phyloP scores from a whole-genome alignment of 2,113 vertebrate genomes.

The Oophaga pumilio region DNA sequence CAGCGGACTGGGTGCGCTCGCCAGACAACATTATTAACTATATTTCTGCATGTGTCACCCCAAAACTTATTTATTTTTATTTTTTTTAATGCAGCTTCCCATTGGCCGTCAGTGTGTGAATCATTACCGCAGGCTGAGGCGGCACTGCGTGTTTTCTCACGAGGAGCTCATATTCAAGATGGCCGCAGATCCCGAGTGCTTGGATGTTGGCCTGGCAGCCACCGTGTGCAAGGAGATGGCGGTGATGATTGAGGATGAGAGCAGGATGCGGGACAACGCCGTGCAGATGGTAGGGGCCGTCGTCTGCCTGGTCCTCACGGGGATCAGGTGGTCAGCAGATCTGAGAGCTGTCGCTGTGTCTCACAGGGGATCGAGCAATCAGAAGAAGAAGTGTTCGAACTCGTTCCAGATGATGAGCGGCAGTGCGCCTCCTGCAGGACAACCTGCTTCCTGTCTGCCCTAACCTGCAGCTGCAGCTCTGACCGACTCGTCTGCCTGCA shows the following conservation, averaged over 20 bases:
- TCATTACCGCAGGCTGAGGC: constrained; percentile 89
- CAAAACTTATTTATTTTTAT: no score
- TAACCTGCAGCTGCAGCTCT: constrained; percentile 91
- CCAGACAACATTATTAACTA: no score
- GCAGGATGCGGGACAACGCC: constrained; percentile 80
- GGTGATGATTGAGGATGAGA: constrained; percentile 90
- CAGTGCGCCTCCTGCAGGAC: constrained; percentile 95
- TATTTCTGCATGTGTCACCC: no score
- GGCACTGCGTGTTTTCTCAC: constrained; percentile 96
- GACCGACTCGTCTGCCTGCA: constrained; percentile 92
- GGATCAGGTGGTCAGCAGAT: background rate
- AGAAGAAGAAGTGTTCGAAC: constrained; percentile 96
- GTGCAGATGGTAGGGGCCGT: constrained; percentile 81
- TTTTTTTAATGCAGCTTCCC: constrained; percentile 74
- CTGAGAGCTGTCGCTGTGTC: background rate
- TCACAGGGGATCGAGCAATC: constrained; percentile 87
- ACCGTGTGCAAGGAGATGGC: constrained; percentile 91
- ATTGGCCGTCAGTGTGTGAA: constrained; percentile 94
- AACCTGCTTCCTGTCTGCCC: constrained; percentile 95
- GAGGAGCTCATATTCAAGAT: constrained; percentile 98
- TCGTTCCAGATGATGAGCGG: constrained; percentile 94
- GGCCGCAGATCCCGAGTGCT: constrained; percentile 92
- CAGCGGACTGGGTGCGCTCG: constrained; percentile 91
- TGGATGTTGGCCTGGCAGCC: constrained; percentile 95
- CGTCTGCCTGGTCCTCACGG: background rate